phyloP scores from a whole-genome alignment of 1,140 invertebrate species.

The Penaeus vannamei region DNA sequence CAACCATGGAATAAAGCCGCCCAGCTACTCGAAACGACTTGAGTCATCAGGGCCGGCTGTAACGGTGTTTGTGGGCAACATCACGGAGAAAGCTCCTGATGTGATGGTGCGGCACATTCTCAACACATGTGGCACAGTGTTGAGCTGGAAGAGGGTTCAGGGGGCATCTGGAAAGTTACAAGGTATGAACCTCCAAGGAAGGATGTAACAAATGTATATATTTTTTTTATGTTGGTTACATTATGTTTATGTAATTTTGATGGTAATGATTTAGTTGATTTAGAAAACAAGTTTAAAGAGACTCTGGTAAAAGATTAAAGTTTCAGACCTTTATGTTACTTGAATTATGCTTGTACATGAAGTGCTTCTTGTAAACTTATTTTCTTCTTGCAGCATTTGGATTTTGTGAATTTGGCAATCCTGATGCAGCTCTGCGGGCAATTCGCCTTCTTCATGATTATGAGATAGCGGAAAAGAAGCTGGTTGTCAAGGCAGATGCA shows the following conservation, averaged over 20 bases:
- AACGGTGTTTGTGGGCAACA: slow-evolving; percentile 99
- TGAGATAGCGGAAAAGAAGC: slow-evolving; percentile 91
- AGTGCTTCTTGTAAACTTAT: slow-evolving; percentile 5
- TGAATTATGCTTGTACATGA: not conserved
- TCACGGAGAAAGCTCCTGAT: slow-evolving; percentile 95
- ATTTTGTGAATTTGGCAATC: slow-evolving; percentile 96
- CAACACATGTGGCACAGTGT: slow-evolving; percentile 90
- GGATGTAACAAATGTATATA: not conserved
- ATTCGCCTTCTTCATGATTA: slow-evolving; percentile 95
- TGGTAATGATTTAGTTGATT: not conserved
- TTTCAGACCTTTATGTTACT: too few species aligned
- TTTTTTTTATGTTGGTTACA: not conserved
- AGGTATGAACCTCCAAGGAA: slow-evolving; percentile 69
- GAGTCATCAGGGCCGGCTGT: slow-evolving; percentile 85
- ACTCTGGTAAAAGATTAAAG: too few species aligned
- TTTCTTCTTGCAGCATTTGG: slow-evolving; percentile 84
- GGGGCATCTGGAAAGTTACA: slow-evolving; percentile 79
- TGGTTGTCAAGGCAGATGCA: slow-evolving; percentile 97
- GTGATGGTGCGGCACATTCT: slow-evolving; percentile 94
- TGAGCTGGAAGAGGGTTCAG: slow-evolving; percentile 98
- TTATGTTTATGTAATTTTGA: slow-evolving; percentile 6
- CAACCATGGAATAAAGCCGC: slow-evolving; percentile 61
- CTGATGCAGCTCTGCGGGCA: slow-evolving; percentile 94
- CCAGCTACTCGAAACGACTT: slow-evolving; percentile 64
- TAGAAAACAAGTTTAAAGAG: not conserved